phyloP scores from a whole-genome alignment of 2,797 vertebrate genomes.

The Graptemys geographica region DNA sequence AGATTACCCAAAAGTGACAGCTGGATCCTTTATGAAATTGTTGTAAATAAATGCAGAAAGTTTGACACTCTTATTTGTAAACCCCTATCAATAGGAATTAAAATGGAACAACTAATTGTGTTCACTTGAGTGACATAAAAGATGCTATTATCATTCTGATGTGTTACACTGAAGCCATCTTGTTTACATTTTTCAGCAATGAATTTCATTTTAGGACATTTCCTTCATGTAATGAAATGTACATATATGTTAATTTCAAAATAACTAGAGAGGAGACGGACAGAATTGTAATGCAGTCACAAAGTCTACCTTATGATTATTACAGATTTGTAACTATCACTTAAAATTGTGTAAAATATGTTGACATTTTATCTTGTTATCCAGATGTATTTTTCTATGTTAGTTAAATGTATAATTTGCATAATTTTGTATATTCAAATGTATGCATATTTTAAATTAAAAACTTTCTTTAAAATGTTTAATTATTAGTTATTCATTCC shows the following conservation, averaged over 20 bases:
- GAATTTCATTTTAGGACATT: slow-evolving; percentile 22
- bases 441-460: slow-evolving; percentile 80
- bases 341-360: slow-evolving; percentile 73
- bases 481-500: neutral
- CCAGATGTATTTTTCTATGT: slow-evolving; percentile 85
- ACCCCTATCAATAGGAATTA: neutral
- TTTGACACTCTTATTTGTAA: neutral
- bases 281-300: slow-evolving; percentile 27
- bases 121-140: neutral
- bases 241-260: slow-evolving; percentile 50
- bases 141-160: neutral
- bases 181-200: slow-evolving; percentile 18
- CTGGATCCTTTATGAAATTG: neutral
- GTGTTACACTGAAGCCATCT: slow-evolving; percentile 5
- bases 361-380: slow-evolving; percentile 79
- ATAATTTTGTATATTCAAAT: slow-evolving; percentile 83
- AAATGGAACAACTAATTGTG: neutral
- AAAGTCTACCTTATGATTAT: slow-evolving; percentile 61
- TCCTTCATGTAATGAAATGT: slow-evolving; percentile 33
- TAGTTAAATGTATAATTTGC: slow-evolving; percentile 81
- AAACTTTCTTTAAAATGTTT: slow-evolving; percentile 47
- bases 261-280: slow-evolving; percentile 40
- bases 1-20: neutral
- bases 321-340: slow-evolving; percentile 68
- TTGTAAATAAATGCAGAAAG: slow-evolving; percentile 56